Base-by-base conservation (phyloP, 2,888 invertebrate genomes). In the Scaeva pyrastri region DNA sequence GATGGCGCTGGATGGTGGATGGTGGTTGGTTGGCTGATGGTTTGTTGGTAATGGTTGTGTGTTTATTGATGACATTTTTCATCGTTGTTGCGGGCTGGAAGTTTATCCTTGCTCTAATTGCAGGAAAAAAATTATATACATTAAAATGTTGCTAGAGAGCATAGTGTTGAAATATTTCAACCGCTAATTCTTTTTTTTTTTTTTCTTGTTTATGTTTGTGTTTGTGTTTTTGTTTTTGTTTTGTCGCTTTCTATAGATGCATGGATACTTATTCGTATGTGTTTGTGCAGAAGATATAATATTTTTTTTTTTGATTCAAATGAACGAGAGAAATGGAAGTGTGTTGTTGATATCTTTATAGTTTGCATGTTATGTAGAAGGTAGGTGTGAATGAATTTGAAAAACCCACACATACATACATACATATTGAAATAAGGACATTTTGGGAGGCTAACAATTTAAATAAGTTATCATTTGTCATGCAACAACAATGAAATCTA, bases 101-200 rank as follows among this genome's bases (percentile, higher is more conserved):
- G 68, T 80, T 80, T 85, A 85, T 85, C 85, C 80, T 85, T 85
- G 85, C 85, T 85, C 85, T 73, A 85, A 85, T 85, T 85, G 81
- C 76, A 73, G 60, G 68, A 58, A 73, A 68, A 58, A 52, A 71
- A 74, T 19, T 45, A 55, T 21, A 56, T 45, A 36, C 36, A 55
- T 31, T 39, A 11, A 48, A 68, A 50, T 68, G 66, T 48, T 68
- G 66, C 66, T 31, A 74, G n/a, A 52, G 16, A 71, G 50, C 55
- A 45, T 26, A 75, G 72, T 80, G 84, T 80, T 76, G 75, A 76
- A 72, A 80, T 85, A 85, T 85, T 76, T 75, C 48, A 31, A 41
- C 64, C 80, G 80, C 80, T 85, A 85, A 85, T 85, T 85, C 72
- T 68, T 80, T 60, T 21, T 36, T 50, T 58, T 60, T 60, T 23